Conservation (phyloP, 2,113 vertebrate species). For the Clupea harengus region DNA sequence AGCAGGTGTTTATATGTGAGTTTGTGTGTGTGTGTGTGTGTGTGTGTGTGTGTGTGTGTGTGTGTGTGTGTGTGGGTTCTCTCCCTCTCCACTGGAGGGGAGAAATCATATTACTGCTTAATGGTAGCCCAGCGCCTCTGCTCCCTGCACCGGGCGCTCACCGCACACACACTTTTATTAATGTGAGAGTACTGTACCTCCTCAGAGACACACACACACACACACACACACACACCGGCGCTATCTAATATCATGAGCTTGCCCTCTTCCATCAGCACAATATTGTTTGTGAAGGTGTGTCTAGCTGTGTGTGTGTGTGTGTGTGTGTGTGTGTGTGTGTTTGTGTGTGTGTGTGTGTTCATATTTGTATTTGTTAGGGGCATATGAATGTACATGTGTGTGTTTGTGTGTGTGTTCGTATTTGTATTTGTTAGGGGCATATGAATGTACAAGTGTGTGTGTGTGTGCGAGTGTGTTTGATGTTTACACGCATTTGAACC, state of each 20-base stretch:
- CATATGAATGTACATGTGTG: too few species aligned
- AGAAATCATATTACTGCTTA: slow-evolving; percentile 67
- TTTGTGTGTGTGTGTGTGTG: slow-evolving; percentile 26
- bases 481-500: too few species aligned
- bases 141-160: not conserved
- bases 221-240: slow-evolving; percentile 25
- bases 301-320: not conserved
- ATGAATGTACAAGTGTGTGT: not conserved
- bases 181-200: slow-evolving; percentile 44
- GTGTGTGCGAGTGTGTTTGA: not conserved
- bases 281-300: not conserved
- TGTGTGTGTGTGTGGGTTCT: slow-evolving; percentile 32
- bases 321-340: not conserved
- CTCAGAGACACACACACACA: slow-evolving; percentile 46
- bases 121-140: slow-evolving; percentile 62
- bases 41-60: slow-evolving; percentile 17
- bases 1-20: not conserved
- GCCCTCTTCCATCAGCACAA: slow-evolving; percentile 1
- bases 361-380: not conserved
- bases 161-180: slow-evolving; percentile 42
- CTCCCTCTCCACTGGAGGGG: slow-evolving; percentile 32
- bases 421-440: not conserved
- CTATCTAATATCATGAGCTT: slow-evolving; percentile 13
- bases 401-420: not conserved
- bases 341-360: not conserved